Evolutionary conservation across 2,888 invertebrate species (phyloP), one percentile per base, ranked within the genome.

Genomic region (Cheilosia scutellata): DNA sequence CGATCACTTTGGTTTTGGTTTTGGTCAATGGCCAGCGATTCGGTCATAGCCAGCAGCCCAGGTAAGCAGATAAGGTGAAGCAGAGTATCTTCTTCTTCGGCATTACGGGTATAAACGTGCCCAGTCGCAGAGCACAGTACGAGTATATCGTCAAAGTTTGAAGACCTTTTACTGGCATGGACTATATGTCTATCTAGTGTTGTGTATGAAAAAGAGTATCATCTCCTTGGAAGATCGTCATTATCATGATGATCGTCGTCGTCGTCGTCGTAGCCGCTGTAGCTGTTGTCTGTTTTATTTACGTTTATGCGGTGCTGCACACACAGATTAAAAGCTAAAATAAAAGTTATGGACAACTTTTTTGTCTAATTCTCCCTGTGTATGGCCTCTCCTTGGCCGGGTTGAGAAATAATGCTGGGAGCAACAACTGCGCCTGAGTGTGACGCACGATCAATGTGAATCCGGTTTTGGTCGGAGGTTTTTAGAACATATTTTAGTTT

Each of bases 291-390:
- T 20, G 75, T 49, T 76, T 49, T 63, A 65, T 68, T 79, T 79
- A 66, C 68, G 74, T 62, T 72, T 55, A 13, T 72, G 16, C 55
- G 49, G 53, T 62, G 55, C 63, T 60, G 53, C 63, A 68, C 63
- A 68, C 66, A 68, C 57, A 74, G 83, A 79, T 74, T 79, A 83
- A 83, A 83, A 79, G 74, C 83, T 83, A 83, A 82, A 60, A 77
- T 65, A 71, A 82, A 72, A 74, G 83, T 78, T 83, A 74, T 78
- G 33, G 66, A 49, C 62, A 40, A 51, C 55, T 68, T 82, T 42
- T 70, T 63, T 65, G 62, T 79, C 79, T 83, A 79, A 83, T 74
- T 79, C 78, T 20, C 58, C 51, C 27, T 51, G 13, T 27, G 27
- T 27, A 7, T 5, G 7, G 47, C 60, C 40, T 62, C 60, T 27